phyloP scores from a whole-genome alignment of 2,888 invertebrate genomes.

The Oligia latruncula region DNA sequence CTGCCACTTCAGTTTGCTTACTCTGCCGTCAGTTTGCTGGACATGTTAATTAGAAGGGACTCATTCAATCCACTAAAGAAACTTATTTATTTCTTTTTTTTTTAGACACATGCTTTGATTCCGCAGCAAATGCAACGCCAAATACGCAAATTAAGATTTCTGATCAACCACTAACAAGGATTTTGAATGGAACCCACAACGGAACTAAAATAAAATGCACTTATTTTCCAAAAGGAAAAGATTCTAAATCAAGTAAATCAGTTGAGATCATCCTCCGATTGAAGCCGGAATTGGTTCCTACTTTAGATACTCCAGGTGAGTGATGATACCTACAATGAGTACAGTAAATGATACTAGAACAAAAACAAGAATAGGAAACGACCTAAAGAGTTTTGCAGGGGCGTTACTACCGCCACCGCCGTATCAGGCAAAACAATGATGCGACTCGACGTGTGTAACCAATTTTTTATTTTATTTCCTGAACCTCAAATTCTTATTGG shows the following conservation, averaged over 20 bases:
- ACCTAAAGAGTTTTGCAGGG: neutral
- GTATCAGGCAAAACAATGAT: no score
- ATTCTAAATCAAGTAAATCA: rapidly evolving
- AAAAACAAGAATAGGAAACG: neutral
- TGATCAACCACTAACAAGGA: neutral
- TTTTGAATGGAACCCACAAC: neutral
- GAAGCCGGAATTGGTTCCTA: neutral
- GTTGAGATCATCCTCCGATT: conserved; percentile 19
- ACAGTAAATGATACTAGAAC: neutral
- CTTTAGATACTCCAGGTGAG: conserved; percentile 6
- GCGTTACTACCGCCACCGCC: no score
- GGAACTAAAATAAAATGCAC: neutral
- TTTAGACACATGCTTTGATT: neutral
- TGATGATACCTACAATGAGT: neutral
- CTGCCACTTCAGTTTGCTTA: no score
- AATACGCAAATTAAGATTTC: neutral
- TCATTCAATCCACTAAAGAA: neutral
- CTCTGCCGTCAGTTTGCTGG: neutral
- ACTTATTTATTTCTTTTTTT: neutral
- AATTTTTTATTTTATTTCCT: no score
- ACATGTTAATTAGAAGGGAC: no score
- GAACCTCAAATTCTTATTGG: no score
- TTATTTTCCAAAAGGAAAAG: rapidly evolving
- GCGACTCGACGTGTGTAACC: no score
- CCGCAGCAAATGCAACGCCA: neutral